phyloP scores from a whole-genome alignment of 2,888 invertebrate genomes.

The Polymixis flavicincta region DNA sequence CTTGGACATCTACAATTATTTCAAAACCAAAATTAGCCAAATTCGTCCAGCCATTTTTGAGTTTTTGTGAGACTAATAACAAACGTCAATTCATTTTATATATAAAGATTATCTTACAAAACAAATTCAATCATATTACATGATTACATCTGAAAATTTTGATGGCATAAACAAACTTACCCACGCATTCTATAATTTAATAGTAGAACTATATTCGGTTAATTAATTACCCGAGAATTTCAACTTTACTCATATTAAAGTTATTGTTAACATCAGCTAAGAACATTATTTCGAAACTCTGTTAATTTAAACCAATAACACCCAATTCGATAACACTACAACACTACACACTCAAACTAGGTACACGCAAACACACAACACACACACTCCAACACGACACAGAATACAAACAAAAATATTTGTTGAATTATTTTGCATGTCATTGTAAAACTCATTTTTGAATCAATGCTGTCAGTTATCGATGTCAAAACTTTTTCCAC shows the following conservation, averaged over 20 bases:
- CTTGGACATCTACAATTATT: too few species aligned
- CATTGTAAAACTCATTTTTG: slow-evolving; percentile 1
- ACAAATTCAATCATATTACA: not conserved
- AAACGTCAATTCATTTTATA: too few species aligned
- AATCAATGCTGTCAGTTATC: slow-evolving; percentile 4
- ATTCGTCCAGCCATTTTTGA: too few species aligned
- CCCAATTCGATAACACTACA: not conserved
- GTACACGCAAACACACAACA: too few species aligned
- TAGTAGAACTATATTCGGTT: slow-evolving; percentile 36
- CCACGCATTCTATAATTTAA: slow-evolving; percentile 7
- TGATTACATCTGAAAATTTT: not conserved
- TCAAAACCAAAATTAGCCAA: too few species aligned
- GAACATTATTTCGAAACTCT: slow-evolving; percentile 27
- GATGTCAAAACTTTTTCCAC: slow-evolving; percentile 29
- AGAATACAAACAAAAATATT: not conserved
- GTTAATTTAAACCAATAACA: slow-evolving; percentile 4
- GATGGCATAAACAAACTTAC: not conserved
- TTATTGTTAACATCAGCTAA: slow-evolving; percentile 37
- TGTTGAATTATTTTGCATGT: not conserved
- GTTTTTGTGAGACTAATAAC: too few species aligned
- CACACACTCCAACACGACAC: not conserved
- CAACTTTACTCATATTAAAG: slow-evolving; percentile 46
- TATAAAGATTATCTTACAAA: not conserved
- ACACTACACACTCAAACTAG: too few species aligned
- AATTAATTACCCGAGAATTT: slow-evolving; percentile 32